These are phyloP conservation scores for Iphiclides podalirius DNA, from an alignment of 2,888 invertebrate genomes.

Conservation along the genomic window DNA sequence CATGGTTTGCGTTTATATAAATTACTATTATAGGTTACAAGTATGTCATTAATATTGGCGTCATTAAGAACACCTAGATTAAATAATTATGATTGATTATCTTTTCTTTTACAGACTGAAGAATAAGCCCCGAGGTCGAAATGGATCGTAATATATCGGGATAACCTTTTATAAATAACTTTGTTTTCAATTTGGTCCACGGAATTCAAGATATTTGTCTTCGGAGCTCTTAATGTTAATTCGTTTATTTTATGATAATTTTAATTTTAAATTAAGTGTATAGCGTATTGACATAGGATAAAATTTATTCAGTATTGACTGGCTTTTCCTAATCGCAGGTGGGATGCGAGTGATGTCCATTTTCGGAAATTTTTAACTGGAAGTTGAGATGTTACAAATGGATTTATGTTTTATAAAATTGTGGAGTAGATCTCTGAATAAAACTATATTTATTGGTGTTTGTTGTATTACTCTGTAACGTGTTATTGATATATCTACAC, in stretches of 20 bases:
- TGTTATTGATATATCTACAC: too few relatives aligned
- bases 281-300: slow-evolving; percentile 3
- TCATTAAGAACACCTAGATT: too few relatives aligned
- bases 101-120: slow-evolving; percentile 55
- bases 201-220: too few relatives aligned
- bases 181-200: too few relatives aligned
- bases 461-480: not conserved
- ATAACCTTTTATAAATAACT: too few relatives aligned
- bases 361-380: not conserved
- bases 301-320: slow-evolving; percentile 8
- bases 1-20: too few relatives aligned
- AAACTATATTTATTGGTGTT: slow-evolving; percentile 9
- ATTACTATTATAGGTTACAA: too few relatives aligned
- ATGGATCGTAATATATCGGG: too few relatives aligned
- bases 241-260: not conserved
- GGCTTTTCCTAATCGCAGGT: not conserved
- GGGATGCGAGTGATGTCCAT: not conserved
- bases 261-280: slow-evolving; percentile 10
- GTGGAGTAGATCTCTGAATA: slow-evolving; percentile 13
- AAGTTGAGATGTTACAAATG: slow-evolving; percentile 1
- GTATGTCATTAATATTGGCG: too few relatives aligned
- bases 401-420: slow-evolving; percentile 11
- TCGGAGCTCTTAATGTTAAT: not conserved
- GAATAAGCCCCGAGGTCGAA: slow-evolving; percentile 17
- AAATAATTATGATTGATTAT: too few relatives aligned